These are phyloP conservation scores for Naso thynnoides DNA, from an alignment of 2,797 vertebrate genomes.

Conservation along the genomic window DNA sequence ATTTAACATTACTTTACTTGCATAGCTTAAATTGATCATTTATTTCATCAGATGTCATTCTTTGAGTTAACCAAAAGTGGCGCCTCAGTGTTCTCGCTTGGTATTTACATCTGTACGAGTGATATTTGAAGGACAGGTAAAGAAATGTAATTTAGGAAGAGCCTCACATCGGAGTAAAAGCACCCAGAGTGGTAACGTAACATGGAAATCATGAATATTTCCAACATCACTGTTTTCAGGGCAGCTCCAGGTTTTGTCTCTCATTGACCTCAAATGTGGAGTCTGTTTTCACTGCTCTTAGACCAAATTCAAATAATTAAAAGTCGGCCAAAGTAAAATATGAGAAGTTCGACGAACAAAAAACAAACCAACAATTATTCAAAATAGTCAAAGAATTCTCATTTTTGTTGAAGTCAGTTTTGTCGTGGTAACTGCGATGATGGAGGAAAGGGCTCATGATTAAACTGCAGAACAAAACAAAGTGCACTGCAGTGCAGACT, in stretches of 20 bases:
- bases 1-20: not conserved
- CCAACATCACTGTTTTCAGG: not conserved
- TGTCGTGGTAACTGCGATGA: not conserved
- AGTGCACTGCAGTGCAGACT: not conserved
- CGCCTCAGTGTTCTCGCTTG: no score
- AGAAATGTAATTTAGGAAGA: not conserved
- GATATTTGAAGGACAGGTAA: not conserved
- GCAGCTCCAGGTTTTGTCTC: not conserved
- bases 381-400: accelerated
- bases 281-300: not conserved
- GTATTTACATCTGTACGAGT: not conserved
- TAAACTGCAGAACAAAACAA: conserved; percentile 4
- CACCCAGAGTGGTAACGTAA: not conserved
- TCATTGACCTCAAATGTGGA: not conserved
- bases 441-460: not conserved
- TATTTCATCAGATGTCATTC: not conserved
- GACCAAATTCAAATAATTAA: not conserved
- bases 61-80: not conserved
- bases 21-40: not conserved
- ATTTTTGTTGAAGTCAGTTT: not conserved
- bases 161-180: not conserved
- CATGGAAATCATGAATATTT: not conserved
- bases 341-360: not conserved
- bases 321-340: not conserved
- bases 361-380: not conserved